Base-by-base conservation (phyloP, 2,888 invertebrate genomes). In the Anoplius nigerrimus region DNA sequence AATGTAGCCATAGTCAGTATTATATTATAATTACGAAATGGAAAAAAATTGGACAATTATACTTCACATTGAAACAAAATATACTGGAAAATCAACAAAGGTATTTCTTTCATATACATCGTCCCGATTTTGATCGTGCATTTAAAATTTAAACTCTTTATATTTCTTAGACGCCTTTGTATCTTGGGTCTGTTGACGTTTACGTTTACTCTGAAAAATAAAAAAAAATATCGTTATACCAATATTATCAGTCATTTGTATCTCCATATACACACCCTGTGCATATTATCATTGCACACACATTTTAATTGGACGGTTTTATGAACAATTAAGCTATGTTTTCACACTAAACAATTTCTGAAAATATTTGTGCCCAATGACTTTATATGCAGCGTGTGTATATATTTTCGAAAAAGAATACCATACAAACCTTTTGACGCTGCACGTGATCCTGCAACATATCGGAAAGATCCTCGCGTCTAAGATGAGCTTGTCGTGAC, bases 361-460 rank as follows among this genome's bases (percentile, higher is more conserved):
- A 15, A n/a, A 18, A 2, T 18, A 27, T 27, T 27, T 6, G 4
- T 27, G 27, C 6, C 27, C 27, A 34, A 34, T 2, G 11, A 34
- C 6, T 34, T n/a, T n/a, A 52, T 11, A 52, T 11, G 20, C n/a
- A 55, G 11, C 24, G 8, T 55, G 51, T 34, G n/a, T 6, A 55
- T 64, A 8, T n/a, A n/a, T n/a, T n/a, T n/a, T n/a, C n/a, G n/a
- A 34, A 34, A 34, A 34, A 1, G 34, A 5, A 27, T 54, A 43
- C 51, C 21, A 56, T 58, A 65, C 21, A 53, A 61, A 96, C 96
- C 93, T 97, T 98, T 88, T 98, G 98, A 78, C 98, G 93, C 16
- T 98, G 98, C 51, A 98, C 97, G 88, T 99, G 99, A 89, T 99
- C 99, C 3, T 98, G 98, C 84, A 99, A 92, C 98, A 99, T 98